phyloP scores from a whole-genome alignment of 2,113 vertebrate species.

The Oreocharis arfaki region DNA sequence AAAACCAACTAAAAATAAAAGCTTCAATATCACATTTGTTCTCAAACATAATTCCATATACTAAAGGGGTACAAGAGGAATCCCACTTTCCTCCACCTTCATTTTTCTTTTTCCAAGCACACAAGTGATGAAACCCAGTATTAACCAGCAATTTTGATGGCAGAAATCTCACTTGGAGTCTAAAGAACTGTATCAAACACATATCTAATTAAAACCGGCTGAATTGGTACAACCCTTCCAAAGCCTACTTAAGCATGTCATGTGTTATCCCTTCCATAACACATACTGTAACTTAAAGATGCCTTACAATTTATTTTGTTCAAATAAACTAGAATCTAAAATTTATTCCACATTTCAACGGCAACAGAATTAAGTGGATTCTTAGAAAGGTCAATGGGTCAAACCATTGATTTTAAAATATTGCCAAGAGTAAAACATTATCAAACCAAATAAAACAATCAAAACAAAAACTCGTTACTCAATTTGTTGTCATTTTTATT shows the following conservation, averaged over 20 bases:
- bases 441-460: not conserved
- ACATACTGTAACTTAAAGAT: not conserved
- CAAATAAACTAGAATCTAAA: not conserved
- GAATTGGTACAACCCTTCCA: not conserved
- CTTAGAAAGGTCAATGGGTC: not conserved
- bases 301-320: not conserved
- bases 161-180: not conserved
- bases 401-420: not conserved
- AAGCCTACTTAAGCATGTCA: not conserved
- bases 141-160: not conserved
- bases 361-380: not conserved
- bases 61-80: not conserved
- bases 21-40: not conserved
- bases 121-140: not conserved
- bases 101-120: not conserved
- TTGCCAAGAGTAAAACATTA: not conserved
- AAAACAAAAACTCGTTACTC: not conserved
- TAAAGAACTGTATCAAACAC: not conserved
- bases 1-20: not conserved
- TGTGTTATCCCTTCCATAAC: not conserved
- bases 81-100: not conserved
- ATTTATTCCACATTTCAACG: not conserved
- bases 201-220: not conserved
- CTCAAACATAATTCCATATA: not conserved
- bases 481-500: not conserved